These are phyloP conservation scores for Zosterops lateralis DNA, from an alignment of 2,113 vertebrate species.

Conservation along the genomic window DNA sequence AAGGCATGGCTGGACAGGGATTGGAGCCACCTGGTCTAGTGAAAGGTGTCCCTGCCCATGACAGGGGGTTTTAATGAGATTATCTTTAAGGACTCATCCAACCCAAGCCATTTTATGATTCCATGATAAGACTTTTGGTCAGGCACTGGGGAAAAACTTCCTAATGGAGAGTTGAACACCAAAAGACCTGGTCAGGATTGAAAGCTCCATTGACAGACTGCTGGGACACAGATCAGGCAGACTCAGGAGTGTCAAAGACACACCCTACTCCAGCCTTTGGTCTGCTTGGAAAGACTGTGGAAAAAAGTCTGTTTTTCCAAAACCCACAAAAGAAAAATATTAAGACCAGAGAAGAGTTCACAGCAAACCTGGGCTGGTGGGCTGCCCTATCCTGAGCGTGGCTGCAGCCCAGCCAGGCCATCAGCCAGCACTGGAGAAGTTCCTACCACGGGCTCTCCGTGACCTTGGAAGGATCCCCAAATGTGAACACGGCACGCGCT, in stretches of 20 bases:
- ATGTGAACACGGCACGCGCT: neutral
- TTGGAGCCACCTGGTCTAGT: neutral
- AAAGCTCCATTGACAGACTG: neutral
- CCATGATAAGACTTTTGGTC: neutral
- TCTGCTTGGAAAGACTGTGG: neutral
- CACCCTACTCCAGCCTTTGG: neutral
- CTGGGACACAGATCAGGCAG: neutral
- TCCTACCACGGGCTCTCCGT: accelerated
- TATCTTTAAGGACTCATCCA: neutral
- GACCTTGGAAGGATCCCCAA: neutral
- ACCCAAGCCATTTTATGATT: neutral
- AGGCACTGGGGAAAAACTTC: neutral
- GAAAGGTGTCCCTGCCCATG: neutral
- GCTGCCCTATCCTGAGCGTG: neutral
- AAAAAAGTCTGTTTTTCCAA: neutral
- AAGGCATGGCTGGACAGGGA: neutral
- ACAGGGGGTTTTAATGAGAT: neutral
- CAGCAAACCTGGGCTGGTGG: neutral
- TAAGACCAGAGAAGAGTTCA: neutral
- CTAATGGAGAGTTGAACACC: neutral
- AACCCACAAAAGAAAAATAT: neutral
- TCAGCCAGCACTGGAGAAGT: neutral
- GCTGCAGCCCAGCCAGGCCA: neutral
- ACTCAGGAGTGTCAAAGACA: neutral
- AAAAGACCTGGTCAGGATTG: neutral